A percentile compares a stretch with the other conserved stretches of the same genome.
These are phyloP conservation scores for Pomatorhinus ruficollis DNA, from an alignment of 2,113 vertebrate genomes.

Conservation along the genomic window DNA sequence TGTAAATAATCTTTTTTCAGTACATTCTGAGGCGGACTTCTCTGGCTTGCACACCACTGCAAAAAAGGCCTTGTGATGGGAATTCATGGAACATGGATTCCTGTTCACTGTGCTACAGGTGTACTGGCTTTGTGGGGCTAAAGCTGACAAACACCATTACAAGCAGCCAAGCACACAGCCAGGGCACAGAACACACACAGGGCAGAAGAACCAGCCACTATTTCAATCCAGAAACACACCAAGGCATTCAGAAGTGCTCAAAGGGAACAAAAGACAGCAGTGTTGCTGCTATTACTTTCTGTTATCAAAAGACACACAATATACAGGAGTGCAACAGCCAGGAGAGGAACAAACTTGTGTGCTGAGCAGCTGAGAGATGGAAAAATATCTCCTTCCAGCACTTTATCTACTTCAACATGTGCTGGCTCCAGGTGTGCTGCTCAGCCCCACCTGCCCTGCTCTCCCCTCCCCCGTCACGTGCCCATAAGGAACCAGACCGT, in stretches of 20 bases:
- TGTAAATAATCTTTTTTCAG: not conserved
- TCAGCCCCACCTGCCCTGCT: not conserved
- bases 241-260: not conserved
- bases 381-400: not conserved
- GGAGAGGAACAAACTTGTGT: not conserved
- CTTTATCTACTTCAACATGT: not conserved
- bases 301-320: not conserved
- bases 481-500: not conserved
- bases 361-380: not conserved
- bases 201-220: not conserved
- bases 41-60: not conserved
- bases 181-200: not conserved
- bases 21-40: not conserved
- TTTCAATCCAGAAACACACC: not conserved
- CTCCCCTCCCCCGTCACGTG: accelerated
- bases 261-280: not conserved
- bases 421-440: not conserved
- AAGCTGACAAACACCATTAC: not conserved
- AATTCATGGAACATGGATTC: not conserved
- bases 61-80: not conserved
- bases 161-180: not conserved
- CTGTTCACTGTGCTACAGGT: not conserved
- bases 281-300: not conserved
- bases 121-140: not conserved
- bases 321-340: not conserved